Evolutionary conservation across 2,797 vertebrate genomes (phyloP).

Genomic region (Pelobates cultripes): DNA sequence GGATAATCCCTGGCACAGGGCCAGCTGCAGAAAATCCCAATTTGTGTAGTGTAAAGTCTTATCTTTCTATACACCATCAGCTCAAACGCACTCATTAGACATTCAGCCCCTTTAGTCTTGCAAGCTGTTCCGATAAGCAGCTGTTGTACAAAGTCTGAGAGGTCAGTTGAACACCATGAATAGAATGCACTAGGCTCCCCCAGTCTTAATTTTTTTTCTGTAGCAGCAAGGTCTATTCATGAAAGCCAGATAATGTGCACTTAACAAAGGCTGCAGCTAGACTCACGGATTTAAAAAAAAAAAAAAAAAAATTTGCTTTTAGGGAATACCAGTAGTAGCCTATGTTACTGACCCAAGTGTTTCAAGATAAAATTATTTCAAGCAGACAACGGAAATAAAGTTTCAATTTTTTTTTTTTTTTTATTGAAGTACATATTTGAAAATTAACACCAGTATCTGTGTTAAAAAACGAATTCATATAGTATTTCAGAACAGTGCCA

Average conservation of each 20-base stretch:
- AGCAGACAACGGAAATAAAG: constrained; percentile 60
- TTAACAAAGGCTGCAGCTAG: constrained; percentile 51
- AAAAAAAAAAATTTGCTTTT: background rate
- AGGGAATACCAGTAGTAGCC: no score
- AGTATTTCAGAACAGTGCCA: background rate
- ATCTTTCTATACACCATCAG: constrained; percentile 60
- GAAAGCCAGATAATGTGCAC: constrained; percentile 29
- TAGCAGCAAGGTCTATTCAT: background rate
- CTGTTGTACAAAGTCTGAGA: constrained; percentile 71
- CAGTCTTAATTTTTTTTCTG: constrained; percentile 23
- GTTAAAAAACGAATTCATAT: background rate
- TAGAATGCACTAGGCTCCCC: constrained; percentile 60
- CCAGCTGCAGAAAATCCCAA: constrained; percentile 28
- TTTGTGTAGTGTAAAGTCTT: constrained; percentile 14
- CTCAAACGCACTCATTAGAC: constrained; percentile 67
- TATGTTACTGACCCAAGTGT: background rate
- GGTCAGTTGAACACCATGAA: constrained; percentile 67
- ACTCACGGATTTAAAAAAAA: background rate
- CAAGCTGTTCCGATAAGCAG: constrained; percentile 79
- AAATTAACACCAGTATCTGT: constrained; percentile 1
- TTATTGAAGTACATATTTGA: constrained; percentile 67
- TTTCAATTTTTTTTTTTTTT: constrained; percentile 59
- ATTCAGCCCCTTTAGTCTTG: constrained; percentile 64
- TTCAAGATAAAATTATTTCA: background rate
- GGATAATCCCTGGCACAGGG: no score